These are phyloP conservation scores for Drosophila tripunctata DNA, from an alignment of 2,888 invertebrate genomes.

Conservation along the genomic window DNA sequence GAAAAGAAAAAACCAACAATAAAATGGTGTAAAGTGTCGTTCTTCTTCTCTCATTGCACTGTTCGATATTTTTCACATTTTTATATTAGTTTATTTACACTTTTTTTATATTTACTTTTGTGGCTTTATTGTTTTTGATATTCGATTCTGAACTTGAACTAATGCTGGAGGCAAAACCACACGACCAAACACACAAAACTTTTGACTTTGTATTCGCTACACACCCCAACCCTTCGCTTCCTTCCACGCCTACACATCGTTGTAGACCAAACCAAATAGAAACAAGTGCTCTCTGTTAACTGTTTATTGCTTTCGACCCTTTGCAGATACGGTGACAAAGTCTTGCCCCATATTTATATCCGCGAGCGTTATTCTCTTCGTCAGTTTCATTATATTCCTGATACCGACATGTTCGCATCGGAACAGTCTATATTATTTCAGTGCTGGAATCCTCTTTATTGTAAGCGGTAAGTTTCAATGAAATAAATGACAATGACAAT, in stretches of 20 bases:
- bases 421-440: constrained; percentile 91
- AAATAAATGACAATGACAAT: background rate
- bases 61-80: constrained; percentile 8
- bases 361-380: constrained; percentile 90
- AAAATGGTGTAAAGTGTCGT: background rate
- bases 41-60: background rate
- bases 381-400: constrained; percentile 92
- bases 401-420: constrained; percentile 90
- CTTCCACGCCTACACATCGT: no score
- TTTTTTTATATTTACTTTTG: background rate
- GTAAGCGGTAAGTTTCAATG: constrained; percentile 89
- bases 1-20: constrained; percentile 19
- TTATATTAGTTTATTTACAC: background rate
- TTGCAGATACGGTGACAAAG: constrained; percentile 93
- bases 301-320: background rate
- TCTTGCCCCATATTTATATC: constrained; percentile 92
- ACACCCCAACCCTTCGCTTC: background rate
- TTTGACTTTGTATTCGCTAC: background rate
- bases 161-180: constrained; percentile 7
- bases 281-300: background rate
- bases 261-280: background rate
- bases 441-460: constrained; percentile 94
- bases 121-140: background rate
- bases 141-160: background rate
- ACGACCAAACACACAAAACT: background rate